Evolutionary conservation across 2,797 vertebrate genomes (phyloP).

Genomic region (Parotocinclus haroldoi): DNA sequence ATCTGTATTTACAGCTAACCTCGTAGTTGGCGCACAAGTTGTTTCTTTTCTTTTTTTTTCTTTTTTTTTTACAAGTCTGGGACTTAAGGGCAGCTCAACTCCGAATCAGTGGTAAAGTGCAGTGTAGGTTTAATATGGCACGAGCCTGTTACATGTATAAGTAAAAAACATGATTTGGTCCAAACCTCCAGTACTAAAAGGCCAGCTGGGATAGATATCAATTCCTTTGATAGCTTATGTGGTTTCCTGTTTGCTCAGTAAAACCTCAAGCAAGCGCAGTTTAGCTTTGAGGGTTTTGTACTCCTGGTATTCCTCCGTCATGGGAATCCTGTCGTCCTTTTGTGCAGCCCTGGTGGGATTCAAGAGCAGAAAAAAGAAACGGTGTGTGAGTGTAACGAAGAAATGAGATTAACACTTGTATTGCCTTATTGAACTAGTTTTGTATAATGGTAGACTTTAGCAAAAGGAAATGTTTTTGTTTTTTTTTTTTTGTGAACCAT

Average conservation of each 20-base stretch:
- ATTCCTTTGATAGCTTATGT: slow-evolving; percentile 34
- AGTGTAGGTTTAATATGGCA: slow-evolving; percentile 51
- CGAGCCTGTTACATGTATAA: slow-evolving; percentile 42
- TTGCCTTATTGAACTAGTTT: slow-evolving; percentile 52
- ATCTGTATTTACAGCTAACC: slow-evolving; percentile 34
- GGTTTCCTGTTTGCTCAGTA: slow-evolving; percentile 91
- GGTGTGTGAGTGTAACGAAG: neutral
- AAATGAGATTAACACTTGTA: slow-evolving; percentile 44
- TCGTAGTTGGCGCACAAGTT: slow-evolving; percentile 25
- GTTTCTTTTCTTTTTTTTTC: too few species aligned
- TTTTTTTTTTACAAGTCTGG: slow-evolving; percentile 8
- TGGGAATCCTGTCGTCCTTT: slow-evolving; percentile 86
- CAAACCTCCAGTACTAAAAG: slow-evolving; percentile 41
- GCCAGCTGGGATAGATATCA: slow-evolving; percentile 14
- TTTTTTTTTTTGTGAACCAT: slow-evolving; percentile 35
- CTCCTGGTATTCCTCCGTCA: slow-evolving; percentile 89
- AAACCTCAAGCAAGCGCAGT: slow-evolving; percentile 86
- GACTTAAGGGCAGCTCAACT: slow-evolving; percentile 21
- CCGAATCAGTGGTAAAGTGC: slow-evolving; percentile 55
- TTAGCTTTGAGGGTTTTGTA: slow-evolving; percentile 96
- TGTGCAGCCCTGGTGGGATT: slow-evolving; percentile 76
- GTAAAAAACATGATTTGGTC: slow-evolving; percentile 43
- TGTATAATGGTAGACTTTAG: slow-evolving; percentile 39
- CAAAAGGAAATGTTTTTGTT: slow-evolving; percentile 42
- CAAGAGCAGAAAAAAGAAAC: too few species aligned